Evolutionary conservation across 2,888 invertebrate species (phyloP).

Genomic region (Caenorhabditis sp.): DNA sequence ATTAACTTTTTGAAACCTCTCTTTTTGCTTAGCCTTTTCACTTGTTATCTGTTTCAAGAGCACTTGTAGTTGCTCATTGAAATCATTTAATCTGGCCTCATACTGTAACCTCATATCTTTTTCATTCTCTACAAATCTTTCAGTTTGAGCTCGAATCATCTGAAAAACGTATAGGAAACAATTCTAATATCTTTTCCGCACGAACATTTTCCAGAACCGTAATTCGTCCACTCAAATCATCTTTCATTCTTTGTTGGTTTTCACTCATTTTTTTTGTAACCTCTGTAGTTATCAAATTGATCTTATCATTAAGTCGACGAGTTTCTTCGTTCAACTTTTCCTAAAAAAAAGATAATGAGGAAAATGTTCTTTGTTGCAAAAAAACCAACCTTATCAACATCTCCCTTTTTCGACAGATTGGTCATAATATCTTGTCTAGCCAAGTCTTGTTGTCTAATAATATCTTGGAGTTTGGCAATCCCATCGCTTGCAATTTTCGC

Average conservation of each 20-base stretch:
- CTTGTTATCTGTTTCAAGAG: constrained; percentile 44
- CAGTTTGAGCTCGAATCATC: constrained; percentile 58
- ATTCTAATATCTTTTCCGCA: no score
- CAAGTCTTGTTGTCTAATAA: constrained; percentile 61
- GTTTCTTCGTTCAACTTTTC: constrained; percentile 65
- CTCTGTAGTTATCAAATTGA: constrained; percentile 63
- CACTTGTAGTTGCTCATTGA: constrained; percentile 53
- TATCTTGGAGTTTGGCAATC: constrained; percentile 62
- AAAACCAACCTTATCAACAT: constrained; percentile 53
- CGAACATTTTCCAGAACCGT: constrained; percentile 48
- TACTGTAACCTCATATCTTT: constrained; percentile 48
- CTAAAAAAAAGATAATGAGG: constrained; percentile 17
- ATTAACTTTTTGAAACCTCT: constrained; percentile 66
- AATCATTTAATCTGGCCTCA: constrained; percentile 46
- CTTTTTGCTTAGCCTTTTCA: constrained; percentile 66
- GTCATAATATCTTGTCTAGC: constrained; percentile 60
- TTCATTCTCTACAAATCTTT: constrained; percentile 53
- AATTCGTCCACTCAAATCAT: constrained; percentile 53
- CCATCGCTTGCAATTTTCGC: constrained; percentile 49
- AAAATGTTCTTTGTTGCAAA: background rate
- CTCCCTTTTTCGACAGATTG: constrained; percentile 59
- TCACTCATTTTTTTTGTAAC: constrained; percentile 62
- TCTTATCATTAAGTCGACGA: constrained; percentile 62
- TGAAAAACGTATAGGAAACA: constrained; percentile 27
- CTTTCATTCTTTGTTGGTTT: constrained; percentile 56